Evolutionary conservation across 2,888 invertebrate species (phyloP).

Genomic region (Teleiodes luculella): DNA sequence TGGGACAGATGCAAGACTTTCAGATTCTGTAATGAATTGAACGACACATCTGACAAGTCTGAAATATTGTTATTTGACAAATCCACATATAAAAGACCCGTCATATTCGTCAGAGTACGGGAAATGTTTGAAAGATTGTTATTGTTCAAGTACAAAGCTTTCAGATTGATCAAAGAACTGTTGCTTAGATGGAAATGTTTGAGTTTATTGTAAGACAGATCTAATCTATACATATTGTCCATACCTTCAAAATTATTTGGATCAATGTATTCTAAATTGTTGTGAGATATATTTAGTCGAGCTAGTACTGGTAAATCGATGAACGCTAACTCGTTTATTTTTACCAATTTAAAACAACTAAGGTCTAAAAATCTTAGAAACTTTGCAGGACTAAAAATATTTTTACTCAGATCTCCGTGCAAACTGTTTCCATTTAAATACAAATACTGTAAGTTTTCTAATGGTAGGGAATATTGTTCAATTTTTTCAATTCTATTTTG

Average conservation of each 20-base stretch:
- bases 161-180: constrained; percentile 39
- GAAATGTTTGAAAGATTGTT: constrained; percentile 45
- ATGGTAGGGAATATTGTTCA: constrained; percentile 48
- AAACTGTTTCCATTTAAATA: constrained; percentile 46
- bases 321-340: constrained; percentile 49
- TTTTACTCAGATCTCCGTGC: constrained; percentile 38
- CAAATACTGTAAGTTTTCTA: constrained; percentile 54
- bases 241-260: constrained; percentile 48
- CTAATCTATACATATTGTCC: constrained; percentile 55
- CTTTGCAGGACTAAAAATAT: constrained; percentile 54
- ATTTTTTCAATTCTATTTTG: constrained; percentile 48
- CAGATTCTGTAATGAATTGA: constrained; percentile 39
- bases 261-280: constrained; percentile 44
- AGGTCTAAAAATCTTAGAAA: constrained; percentile 54
- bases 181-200: constrained; percentile 36
- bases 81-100: constrained; percentile 45
- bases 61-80: constrained; percentile 47
- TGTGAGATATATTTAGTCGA: constrained; percentile 56
- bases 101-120: constrained; percentile 33
- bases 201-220: constrained; percentile 54
- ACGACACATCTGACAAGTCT: constrained; percentile 31
- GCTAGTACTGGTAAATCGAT: constrained; percentile 50
- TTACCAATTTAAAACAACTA: constrained; percentile 45
- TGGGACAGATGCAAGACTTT: constrained; percentile 44
- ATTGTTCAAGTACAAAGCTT: constrained; percentile 51